Conservation (phyloP, 2,113 vertebrate genomes). For the Myxocyprinus asiaticus region DNA sequence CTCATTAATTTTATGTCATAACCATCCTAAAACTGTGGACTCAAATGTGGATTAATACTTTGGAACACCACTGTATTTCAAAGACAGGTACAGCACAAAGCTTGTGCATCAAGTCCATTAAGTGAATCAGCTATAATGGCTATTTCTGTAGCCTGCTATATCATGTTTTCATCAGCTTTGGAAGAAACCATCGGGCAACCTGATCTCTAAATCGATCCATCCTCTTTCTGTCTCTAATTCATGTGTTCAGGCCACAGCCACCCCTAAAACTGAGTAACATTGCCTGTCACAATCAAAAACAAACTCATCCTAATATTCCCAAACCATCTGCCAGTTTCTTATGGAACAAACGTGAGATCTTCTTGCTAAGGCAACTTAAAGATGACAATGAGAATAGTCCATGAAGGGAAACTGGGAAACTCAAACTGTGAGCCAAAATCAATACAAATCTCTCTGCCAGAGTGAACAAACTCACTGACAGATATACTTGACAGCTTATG, state of each 20-base stretch:
- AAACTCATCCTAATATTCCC: constrained; percentile 6
- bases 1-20: too few relatives aligned
- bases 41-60: not conserved
- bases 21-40: too few relatives aligned
- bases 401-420: constrained; percentile 32
- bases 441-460: constrained; percentile 36
- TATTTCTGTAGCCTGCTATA: constrained; percentile 51
- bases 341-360: constrained; percentile 6
- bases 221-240: constrained; percentile 41
- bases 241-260: constrained; percentile 11
- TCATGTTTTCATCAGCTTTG: constrained; percentile 52
- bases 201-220: constrained; percentile 48
- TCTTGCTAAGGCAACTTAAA: constrained; percentile 39
- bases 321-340: not conserved
- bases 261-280: constrained; percentile 34
- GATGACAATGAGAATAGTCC: constrained; percentile 20
- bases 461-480: constrained; percentile 31
- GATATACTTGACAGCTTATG: constrained; percentile 48
- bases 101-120: constrained; percentile 50
- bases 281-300: constrained; percentile 5
- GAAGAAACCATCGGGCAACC: constrained; percentile 50
- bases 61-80: constrained; percentile 16
- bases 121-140: constrained; percentile 43
- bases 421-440: constrained; percentile 25
- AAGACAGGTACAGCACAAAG: constrained; percentile 32